Conservation (phyloP, 2,113 vertebrate species). For the Urocynchramus pylzowi region DNA sequence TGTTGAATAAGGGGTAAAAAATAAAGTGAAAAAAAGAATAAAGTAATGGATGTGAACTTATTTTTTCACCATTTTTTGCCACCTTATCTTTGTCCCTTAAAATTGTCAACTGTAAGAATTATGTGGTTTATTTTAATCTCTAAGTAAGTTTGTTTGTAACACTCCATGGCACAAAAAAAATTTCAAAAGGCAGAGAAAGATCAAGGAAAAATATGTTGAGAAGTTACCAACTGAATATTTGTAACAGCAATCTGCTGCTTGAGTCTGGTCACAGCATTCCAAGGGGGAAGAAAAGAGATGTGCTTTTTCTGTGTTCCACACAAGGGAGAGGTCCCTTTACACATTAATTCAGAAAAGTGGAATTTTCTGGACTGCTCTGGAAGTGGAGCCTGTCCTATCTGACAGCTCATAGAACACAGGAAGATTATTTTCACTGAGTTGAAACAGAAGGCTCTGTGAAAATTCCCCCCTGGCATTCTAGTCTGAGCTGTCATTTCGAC, state of each 20-base stretch:
- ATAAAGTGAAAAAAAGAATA: too few relatives aligned
- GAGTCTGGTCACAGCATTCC: neutral
- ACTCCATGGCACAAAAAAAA: neutral
- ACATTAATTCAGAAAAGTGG: neutral
- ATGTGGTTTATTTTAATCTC: neutral
- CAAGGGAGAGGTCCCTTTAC: neutral
- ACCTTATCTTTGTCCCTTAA: neutral
- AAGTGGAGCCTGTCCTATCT: neutral
- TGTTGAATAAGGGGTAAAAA: conserved; percentile 46
- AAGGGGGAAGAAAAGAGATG: neutral
- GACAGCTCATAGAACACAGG: neutral
- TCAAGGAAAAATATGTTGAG: neutral
- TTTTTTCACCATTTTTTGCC: neutral
- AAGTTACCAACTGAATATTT: neutral
- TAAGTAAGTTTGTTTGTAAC: neutral
- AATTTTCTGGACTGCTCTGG: neutral
- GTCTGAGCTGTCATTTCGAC: neutral
- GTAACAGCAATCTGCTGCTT: neutral
- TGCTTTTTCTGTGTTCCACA: neutral
- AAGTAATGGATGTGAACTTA: neutral
- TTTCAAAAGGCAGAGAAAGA: neutral
- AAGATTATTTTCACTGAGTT: neutral
- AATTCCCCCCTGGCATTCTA: neutral
- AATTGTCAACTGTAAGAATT: neutral
- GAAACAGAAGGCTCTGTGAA: neutral